Evolutionary conservation across 2,113 vertebrate genomes (phyloP).

Genomic region (Thamnaconus septentrionalis): DNA sequence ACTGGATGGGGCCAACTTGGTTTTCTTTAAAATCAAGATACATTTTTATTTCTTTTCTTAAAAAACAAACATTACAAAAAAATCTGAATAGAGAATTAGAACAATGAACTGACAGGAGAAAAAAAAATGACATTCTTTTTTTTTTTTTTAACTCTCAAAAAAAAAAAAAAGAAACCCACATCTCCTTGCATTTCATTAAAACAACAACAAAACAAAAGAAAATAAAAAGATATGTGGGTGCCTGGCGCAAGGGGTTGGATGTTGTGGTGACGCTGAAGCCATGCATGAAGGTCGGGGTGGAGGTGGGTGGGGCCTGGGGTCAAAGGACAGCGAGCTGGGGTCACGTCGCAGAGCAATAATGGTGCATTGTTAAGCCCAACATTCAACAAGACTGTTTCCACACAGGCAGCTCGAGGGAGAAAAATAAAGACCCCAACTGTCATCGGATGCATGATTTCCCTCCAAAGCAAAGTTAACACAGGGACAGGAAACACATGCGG

Average conservation of each 20-base stretch:
- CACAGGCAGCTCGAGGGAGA: conserved; percentile 10
- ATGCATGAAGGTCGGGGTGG: conserved; percentile 17
- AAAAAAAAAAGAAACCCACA: not conserved
- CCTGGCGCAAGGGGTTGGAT: conserved; percentile 76
- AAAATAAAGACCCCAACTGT: conserved; percentile 20
- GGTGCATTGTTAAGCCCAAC: conserved; percentile 22
- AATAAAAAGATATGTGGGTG: conserved; percentile 24
- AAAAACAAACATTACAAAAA: conserved; percentile 86
- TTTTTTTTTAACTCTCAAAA: conserved; percentile 42
- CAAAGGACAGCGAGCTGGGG: not conserved
- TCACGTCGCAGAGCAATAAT: not conserved
- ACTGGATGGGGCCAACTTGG: conserved; percentile 59
- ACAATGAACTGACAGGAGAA: conserved; percentile 69
- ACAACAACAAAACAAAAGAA: conserved; percentile 19
- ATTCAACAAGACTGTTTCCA: conserved; percentile 18
- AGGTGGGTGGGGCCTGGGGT: not conserved
- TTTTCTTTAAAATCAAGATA: conserved; percentile 84
- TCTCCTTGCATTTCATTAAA: conserved; percentile 53
- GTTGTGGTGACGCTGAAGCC: conserved; percentile 43
- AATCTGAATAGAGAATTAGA: conserved; percentile 77
- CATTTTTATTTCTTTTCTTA: conserved; percentile 82
- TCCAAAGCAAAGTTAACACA: too few relatives aligned
- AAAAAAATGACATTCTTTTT: conserved; percentile 45
- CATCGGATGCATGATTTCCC: conserved; percentile 4
- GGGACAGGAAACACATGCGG: too few relatives aligned